Evolutionary conservation across 1,140 invertebrate genomes (phyloP).

Genomic region (Wiebesia pumilae): DNA sequence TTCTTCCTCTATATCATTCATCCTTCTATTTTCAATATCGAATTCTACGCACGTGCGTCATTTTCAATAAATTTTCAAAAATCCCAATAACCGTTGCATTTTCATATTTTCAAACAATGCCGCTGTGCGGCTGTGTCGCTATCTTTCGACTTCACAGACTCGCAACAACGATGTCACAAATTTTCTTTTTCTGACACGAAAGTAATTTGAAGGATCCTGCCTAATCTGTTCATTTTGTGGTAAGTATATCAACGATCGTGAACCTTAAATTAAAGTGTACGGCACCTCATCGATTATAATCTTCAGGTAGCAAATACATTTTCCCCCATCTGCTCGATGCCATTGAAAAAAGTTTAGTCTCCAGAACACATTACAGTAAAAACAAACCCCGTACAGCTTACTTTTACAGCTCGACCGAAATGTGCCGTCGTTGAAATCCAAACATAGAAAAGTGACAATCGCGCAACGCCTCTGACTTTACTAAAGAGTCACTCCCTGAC

Average conservation of each 20-base stretch:
- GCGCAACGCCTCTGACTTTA: constrained; percentile 20
- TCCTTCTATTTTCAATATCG: neutral
- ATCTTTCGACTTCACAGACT: too few species aligned
- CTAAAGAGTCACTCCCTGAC: constrained; percentile 1
- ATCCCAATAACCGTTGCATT: too few species aligned
- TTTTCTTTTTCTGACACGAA: too few species aligned
- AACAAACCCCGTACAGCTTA: neutral
- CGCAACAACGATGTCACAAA: too few species aligned
- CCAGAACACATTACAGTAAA: neutral
- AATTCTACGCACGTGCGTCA: neutral
- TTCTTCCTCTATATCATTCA: neutral
- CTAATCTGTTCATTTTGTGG: too few species aligned
- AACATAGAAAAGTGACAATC: constrained; percentile 4
- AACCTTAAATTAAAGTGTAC: neutral
- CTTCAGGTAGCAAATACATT: neutral
- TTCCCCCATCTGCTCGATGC: too few species aligned
- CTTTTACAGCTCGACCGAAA: neutral
- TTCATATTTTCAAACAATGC: too few species aligned
- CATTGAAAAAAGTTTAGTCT: neutral
- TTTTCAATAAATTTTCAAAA: too few species aligned
- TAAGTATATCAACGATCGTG: too few species aligned
- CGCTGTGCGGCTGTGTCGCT: too few species aligned
- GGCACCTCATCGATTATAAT: neutral
- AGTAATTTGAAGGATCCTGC: too few species aligned
- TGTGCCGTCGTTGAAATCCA: neutral